Percentiles rank a stretch among this genome's conserved stretches.
Evolutionary conservation across 2,888 invertebrate genomes (phyloP).

Genomic region (Ceratothoa steindachneri): DNA sequence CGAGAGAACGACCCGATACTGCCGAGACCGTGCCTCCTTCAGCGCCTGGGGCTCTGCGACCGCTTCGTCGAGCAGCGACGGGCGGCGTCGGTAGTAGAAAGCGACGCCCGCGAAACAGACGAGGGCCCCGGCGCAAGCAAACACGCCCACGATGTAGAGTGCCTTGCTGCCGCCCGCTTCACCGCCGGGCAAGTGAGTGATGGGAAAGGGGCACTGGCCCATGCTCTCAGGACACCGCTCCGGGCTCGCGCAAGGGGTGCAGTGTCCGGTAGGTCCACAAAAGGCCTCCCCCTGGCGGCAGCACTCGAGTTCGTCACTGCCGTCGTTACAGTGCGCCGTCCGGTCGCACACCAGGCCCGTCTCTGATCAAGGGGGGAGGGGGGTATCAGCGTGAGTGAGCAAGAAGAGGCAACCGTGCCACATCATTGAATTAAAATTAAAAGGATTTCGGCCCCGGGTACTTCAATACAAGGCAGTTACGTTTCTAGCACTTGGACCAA

Average conservation of each 20-base stretch:
- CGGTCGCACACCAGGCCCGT: constrained; percentile 56
- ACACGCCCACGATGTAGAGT: constrained; percentile 60
- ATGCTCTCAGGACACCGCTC: constrained; percentile 50
- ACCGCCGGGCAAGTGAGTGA: constrained; percentile 17
- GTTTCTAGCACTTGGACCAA: too few relatives aligned
- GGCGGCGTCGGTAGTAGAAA: constrained; percentile 59
- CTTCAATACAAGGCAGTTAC: too few relatives aligned
- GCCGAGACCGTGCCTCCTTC: constrained; percentile 57
- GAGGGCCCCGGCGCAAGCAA: constrained; percentile 58
- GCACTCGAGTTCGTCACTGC: constrained; percentile 54
- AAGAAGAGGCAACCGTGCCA: too few relatives aligned
- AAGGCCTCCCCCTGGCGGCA: constrained; percentile 50
- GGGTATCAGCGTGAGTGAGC: too few relatives aligned
- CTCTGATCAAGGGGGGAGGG: too few relatives aligned
- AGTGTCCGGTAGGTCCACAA: constrained; percentile 48
- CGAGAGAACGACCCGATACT: constrained; percentile 53
- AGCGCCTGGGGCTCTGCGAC: constrained; percentile 59
- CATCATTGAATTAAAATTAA: too few relatives aligned
- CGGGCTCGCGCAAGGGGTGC: constrained; percentile 50
- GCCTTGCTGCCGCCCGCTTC: constrained; percentile 56
- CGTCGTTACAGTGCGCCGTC: constrained; percentile 53
- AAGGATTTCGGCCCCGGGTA: too few relatives aligned
- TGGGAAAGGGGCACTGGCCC: constrained; percentile 46
- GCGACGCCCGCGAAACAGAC: constrained; percentile 58
- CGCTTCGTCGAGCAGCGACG: constrained; percentile 52